phyloP scores from a whole-genome alignment of 1,140 invertebrate species.

The Neodiprion fabricii region DNA sequence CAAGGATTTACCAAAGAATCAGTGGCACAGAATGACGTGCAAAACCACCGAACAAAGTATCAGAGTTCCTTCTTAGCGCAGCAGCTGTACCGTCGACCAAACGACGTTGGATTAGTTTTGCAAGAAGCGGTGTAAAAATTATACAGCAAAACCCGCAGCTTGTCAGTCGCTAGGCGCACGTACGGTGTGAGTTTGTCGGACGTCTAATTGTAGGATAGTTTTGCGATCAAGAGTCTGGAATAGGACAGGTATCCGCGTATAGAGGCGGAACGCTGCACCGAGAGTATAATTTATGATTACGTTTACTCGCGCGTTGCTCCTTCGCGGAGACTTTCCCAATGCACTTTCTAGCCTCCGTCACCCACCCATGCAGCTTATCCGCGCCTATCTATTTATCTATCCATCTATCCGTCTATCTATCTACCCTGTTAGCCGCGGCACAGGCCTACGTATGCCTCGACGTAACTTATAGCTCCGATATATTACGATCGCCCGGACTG shows the following conservation, averaged over 20 bases:
- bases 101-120: no score
- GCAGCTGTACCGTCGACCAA: no score
- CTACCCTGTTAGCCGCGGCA: background rate
- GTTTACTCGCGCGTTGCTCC: slow-evolving; percentile 32
- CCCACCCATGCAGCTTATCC: slow-evolving; percentile 5
- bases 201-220: background rate
- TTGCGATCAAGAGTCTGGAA: background rate
- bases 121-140: no score
- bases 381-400: background rate
- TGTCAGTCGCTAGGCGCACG: no score
- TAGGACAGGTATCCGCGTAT: background rate
- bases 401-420: background rate
- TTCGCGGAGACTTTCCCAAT: slow-evolving; percentile 33
- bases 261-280: background rate
- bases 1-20: no score
- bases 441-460: background rate
- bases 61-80: no score
- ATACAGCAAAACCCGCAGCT: no score
- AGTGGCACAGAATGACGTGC: no score
- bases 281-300: slow-evolving; percentile 33
- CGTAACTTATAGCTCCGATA: slow-evolving; percentile 5
- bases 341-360: slow-evolving; percentile 34
- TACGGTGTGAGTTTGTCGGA: background rate
- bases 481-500: background rate
- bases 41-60: no score